Evolutionary conservation across 1,140 invertebrate species (phyloP), one percentile per base, ranked within the genome.

Genomic region (Drosophila sturtevanti): DNA sequence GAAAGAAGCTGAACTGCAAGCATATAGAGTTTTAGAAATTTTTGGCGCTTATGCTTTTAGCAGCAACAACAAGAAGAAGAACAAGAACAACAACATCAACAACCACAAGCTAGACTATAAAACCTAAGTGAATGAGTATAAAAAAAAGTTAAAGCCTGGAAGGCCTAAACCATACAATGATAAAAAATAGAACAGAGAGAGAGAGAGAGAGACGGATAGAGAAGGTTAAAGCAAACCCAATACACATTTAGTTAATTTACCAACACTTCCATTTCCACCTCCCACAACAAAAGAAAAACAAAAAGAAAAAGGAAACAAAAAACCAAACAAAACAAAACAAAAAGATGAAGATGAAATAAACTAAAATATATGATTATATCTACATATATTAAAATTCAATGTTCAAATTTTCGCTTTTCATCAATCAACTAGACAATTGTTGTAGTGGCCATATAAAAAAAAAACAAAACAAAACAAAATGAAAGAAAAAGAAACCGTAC

Each of bases 151-250:
- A 48, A 21, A 48, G 41, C 41, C 41, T 48, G 0, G 18, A 21
- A 48, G 41, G 41, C 41, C 16, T 48, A 48, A 48, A 11, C 18
- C 16, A 74, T 55, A 73, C 27, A 31, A 4, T 3, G 27, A 31
- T 31, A 31, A 31, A 6, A 31, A 31, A 4, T 6, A 6, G 27
- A 31, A 31, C 14, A 27, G 14, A 41, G 14, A 34, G 37, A 24
- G 10, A 24, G 21, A 37, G 34, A 11, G 9, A 24, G 18, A 7
- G 11, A 6, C 38, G 56, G 69, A 55, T 6, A 31, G 38, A 65
- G 66, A 63, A 41, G 68, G 37, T 38, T 72, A 72, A 60, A 72
- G 44, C 14, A 14, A 18, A 44, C 3, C 7, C 41, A 18, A 44
- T 2, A 44, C 41, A 48, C 41, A 21, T 48, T 48, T 48, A 21